phyloP scores from a whole-genome alignment of 2,888 invertebrate genomes.

The Parnassius mnemosyne region DNA sequence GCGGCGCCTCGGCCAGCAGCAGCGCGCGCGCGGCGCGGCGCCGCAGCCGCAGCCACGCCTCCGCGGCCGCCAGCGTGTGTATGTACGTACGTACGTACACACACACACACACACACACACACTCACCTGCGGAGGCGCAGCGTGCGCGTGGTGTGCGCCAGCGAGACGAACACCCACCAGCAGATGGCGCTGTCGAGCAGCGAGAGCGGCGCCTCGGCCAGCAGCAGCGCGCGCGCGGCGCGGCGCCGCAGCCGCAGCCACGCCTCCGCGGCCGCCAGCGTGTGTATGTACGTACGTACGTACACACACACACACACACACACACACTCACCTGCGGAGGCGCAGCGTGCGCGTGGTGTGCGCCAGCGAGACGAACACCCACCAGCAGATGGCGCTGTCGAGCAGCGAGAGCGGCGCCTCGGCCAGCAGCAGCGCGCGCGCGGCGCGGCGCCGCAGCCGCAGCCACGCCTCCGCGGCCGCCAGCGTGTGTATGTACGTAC shows the following conservation, averaged over 20 bases:
- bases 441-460: conserved; percentile 79
- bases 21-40: conserved; percentile 59
- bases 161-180: conserved; percentile 95
- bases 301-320: too few species aligned
- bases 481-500: conserved; percentile 59
- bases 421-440: conserved; percentile 82
- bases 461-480: conserved; percentile 93
- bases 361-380: conserved; percentile 93
- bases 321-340: conserved; percentile 70
- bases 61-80: conserved; percentile 86
- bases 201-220: conserved; percentile 92
- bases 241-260: conserved; percentile 85
- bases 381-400: conserved; percentile 95
- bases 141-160: conserved; percentile 94
- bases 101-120: too few species aligned
- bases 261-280: conserved; percentile 92
- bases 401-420: conserved; percentile 92
- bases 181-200: conserved; percentile 92
- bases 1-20: conserved; percentile 90
- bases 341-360: conserved; percentile 94
- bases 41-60: conserved; percentile 89
- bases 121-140: conserved; percentile 87
- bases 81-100: too few species aligned
- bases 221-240: conserved; percentile 69
- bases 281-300: too few species aligned